phyloP scores from a whole-genome alignment of 2,113 vertebrate genomes.

The Trichechus manatus region DNA sequence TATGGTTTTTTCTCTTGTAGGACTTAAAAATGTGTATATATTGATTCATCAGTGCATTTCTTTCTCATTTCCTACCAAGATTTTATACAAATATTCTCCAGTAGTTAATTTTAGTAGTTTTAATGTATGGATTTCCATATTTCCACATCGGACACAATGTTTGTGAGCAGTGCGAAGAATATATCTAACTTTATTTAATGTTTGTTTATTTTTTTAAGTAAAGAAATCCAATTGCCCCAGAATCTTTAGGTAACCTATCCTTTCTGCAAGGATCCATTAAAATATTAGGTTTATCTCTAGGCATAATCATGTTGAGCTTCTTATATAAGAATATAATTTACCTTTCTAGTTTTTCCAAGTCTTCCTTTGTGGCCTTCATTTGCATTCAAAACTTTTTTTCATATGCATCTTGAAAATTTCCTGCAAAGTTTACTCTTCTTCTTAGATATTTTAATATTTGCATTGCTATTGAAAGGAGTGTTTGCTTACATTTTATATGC shows the following conservation, averaged over 20 bases:
- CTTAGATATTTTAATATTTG: neutral
- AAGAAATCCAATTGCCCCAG: neutral
- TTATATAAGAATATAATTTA: neutral
- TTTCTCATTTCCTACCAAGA: neutral
- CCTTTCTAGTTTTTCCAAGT: neutral
- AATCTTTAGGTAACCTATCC: neutral
- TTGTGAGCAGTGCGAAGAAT: neutral
- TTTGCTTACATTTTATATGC: neutral
- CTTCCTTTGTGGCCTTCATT: neutral
- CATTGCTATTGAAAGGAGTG: neutral
- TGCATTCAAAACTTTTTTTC: neutral
- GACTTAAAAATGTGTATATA: neutral
- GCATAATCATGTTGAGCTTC: neutral
- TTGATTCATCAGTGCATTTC: neutral
- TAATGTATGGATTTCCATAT: neutral
- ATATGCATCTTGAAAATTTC: neutral
- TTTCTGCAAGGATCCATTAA: too few species aligned
- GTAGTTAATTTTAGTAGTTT: neutral
- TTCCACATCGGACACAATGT: neutral
- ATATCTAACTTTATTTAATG: neutral
- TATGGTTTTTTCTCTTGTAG: neutral
- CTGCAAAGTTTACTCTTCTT: neutral
- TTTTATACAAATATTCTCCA: neutral
- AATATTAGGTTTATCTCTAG: neutral
- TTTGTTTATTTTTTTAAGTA: neutral